A percentile compares a stretch with the other conserved stretches of the same genome.
phyloP scores from a whole-genome alignment of 2,797 vertebrate species.

The Bucorvus abyssinicus region DNA sequence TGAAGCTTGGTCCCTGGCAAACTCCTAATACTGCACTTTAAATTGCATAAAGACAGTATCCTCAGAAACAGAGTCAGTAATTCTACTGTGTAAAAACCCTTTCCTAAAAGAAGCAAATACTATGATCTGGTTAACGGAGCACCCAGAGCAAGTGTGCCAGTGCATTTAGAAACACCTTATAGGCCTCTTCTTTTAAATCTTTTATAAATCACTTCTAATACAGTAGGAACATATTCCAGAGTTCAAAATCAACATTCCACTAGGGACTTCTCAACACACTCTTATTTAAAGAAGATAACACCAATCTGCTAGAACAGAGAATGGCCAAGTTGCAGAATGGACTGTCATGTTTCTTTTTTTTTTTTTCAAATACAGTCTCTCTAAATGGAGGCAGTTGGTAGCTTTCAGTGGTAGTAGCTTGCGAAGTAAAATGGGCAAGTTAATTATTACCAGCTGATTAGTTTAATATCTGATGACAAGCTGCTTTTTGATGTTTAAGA shows the following conservation, averaged over 20 bases:
- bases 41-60: not conserved
- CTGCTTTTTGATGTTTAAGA: not conserved
- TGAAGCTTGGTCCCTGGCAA: not conserved
- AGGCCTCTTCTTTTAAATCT: not conserved
- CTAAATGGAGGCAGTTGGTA: not conserved
- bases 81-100: not conserved
- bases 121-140: not conserved
- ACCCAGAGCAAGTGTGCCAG: accelerated
- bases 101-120: not conserved
- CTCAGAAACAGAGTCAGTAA: not conserved
- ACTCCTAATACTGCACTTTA: not conserved
- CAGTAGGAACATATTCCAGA: not conserved
- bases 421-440: not conserved
- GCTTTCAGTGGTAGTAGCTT: not conserved
- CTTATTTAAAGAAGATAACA: not conserved
- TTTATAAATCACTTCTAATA: not conserved
- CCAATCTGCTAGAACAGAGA: not conserved
- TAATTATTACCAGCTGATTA: not conserved
- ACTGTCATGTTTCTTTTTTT: accelerated
- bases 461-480: not conserved
- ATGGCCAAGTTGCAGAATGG: not conserved
- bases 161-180: not conserved
- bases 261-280: not conserved
- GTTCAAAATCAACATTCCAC: not conserved
- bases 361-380: not conserved